Conservation (phyloP, 2,113 vertebrate genomes). For the Zosterops lateralis region DNA sequence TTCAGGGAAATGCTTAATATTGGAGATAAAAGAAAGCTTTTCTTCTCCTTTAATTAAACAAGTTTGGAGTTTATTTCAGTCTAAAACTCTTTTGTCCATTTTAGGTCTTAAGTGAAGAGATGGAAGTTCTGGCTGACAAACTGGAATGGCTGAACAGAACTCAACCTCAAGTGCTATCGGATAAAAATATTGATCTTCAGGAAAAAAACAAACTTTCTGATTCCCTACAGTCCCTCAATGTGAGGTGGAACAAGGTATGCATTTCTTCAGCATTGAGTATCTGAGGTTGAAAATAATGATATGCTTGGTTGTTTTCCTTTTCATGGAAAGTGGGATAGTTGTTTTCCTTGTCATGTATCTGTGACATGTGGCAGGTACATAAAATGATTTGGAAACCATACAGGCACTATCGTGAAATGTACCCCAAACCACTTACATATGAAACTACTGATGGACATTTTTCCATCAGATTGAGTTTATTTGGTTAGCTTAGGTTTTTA, state of each 20-base stretch:
- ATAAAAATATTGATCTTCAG: conserved; percentile 73
- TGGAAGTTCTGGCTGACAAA: conserved; percentile 81
- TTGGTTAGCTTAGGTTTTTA: not conserved
- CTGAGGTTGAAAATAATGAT: not conserved
- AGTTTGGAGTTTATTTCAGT: not conserved
- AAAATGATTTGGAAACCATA: not conserved
- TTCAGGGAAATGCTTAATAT: not conserved
- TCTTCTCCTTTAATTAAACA: not conserved
- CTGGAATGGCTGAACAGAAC: conserved; percentile 88
- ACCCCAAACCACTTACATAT: not conserved
- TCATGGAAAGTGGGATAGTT: too few relatives aligned
- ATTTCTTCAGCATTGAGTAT: not conserved
- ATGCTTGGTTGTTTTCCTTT: not conserved
- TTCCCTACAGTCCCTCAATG: conserved; percentile 80
- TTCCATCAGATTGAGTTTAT: not conserved
- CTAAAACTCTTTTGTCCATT: not conserved
- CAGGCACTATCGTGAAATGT: not conserved
- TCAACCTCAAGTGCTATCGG: conserved; percentile 81
- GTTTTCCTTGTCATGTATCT: not conserved
- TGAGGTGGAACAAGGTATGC: conserved; percentile 87
- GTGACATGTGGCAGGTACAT: not conserved
- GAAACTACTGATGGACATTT: not conserved
- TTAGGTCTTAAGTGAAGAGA: conserved; percentile 81
- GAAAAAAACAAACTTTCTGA: conserved; percentile 81
- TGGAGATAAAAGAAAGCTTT: not conserved